Percentiles rank a stretch among this genome's conserved stretches.
Conservation (phyloP, 2,113 vertebrate species). For the human region GRCh38 chr2:206480501-206481000, state of each 20-base stretch:
- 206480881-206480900: slow-evolving; percentile 28
- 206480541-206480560: slow-evolving; percentile 28
- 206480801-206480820: slow-evolving; percentile 55
- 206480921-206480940: slow-evolving; percentile 64
- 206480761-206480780: slow-evolving; percentile 29
- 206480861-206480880: slow-evolving; percentile 47
- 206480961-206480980: slow-evolving; percentile 42
- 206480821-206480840: slow-evolving; percentile 8
- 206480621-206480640: slow-evolving; percentile 19
- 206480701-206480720: background rate
- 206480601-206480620: background rate
- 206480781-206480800: slow-evolving; percentile 46
- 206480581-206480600: background rate
- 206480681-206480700: background rate
- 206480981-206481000: slow-evolving; percentile 44
- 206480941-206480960: slow-evolving; percentile 43
- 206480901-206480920: slow-evolving; percentile 65
- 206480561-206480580: background rate
- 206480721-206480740: slow-evolving; percentile 30
- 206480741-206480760: background rate
- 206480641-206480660: background rate
- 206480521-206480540: slow-evolving; percentile 28
- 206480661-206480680: background rate
- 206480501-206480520: slow-evolving; percentile 34
- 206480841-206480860: slow-evolving; percentile 63